Conservation (phyloP, 2,113 vertebrate genomes). For the Rhombomys opimus region DNA sequence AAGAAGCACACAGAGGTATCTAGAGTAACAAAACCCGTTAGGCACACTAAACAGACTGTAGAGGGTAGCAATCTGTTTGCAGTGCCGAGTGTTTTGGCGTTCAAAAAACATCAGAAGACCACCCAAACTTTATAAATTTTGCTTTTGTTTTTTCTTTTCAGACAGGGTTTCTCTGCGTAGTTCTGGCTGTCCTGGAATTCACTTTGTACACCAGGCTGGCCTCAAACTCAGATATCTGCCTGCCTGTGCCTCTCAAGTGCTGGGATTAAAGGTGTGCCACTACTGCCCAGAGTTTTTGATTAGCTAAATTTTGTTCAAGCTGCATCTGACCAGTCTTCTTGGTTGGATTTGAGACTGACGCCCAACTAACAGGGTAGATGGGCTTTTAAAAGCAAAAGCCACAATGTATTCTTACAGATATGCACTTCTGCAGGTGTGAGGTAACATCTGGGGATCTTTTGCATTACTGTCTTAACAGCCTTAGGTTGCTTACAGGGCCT, state of each 20-base stretch:
- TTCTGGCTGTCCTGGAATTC: background rate
- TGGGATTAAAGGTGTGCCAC: background rate
- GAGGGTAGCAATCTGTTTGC: background rate
- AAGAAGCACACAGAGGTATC: background rate
- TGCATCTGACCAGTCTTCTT: background rate
- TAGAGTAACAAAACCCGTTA: slow-evolving; percentile 32
- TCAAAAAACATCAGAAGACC: background rate
- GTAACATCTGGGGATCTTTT: background rate
- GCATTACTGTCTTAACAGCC: background rate
- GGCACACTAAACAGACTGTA: background rate
- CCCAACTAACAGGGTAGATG: background rate
- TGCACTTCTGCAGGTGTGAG: background rate
- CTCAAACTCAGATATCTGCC: background rate
- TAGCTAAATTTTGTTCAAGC: background rate
- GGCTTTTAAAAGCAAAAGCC: no score
- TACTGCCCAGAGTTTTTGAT: background rate
- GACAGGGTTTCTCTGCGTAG: background rate
- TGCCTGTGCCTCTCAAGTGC: background rate
- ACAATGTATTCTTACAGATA: no score
- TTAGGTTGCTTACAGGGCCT: background rate
- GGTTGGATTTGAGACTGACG: background rate
- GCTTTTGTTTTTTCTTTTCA: background rate
- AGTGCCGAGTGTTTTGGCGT: background rate
- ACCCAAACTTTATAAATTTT: background rate
- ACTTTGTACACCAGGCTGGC: background rate